Base-by-base conservation (phyloP, 2,888 invertebrate species). In the Sarcophaga rosellei region DNA sequence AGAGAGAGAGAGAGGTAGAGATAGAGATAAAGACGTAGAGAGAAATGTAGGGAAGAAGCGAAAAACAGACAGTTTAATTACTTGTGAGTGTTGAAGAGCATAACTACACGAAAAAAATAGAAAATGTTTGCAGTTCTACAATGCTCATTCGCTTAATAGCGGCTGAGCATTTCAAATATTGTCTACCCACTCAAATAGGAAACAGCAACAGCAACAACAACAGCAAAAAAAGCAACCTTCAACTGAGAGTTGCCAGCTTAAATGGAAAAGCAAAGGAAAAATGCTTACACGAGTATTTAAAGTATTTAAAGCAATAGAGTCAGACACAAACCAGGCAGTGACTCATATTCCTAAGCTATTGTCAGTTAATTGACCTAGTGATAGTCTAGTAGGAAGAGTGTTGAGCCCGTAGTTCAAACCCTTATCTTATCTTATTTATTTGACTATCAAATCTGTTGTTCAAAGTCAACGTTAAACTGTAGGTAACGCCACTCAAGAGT, bases 41-140 rank as follows among this genome's bases (percentile, higher is more conserved):
- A 35, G 35, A 53, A 53, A 53, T 53, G 17, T 1, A 17, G 17
- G 44, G 3, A 77, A n/a, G 21, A 23, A n/a, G 25, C 25, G 5
- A 25, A 69, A 68, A 47, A 69, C 74, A 78, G 81, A 81, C 82
- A 75, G 86, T 80, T 86, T 86, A 86, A 86, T 83, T 86, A 83
- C 82, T 83, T 65, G 79, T 73, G 73, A 86, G 86, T 86, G 86
- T 80, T 86, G 80, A 86, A 83, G 17, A 12, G 76, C 69, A 80
- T 57, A 80, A 68, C 68, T 63, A 68, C 79, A 86, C 35, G 35
- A 35, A 35, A 35, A 35, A 35, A 35, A 35, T 63, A 75, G 8
- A 65, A 21, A 72, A 17, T n/a, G 25, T 79, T 35, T 20, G 35
- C 45, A 53, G 53, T 53, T 53, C 17, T 53, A 15, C 53, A 45